A percentile compares a stretch with the other conserved stretches of the same genome.
These are phyloP conservation scores for Hypotaenidia okinawae DNA, from an alignment of 2,797 vertebrate genomes.

Conservation along the genomic window DNA sequence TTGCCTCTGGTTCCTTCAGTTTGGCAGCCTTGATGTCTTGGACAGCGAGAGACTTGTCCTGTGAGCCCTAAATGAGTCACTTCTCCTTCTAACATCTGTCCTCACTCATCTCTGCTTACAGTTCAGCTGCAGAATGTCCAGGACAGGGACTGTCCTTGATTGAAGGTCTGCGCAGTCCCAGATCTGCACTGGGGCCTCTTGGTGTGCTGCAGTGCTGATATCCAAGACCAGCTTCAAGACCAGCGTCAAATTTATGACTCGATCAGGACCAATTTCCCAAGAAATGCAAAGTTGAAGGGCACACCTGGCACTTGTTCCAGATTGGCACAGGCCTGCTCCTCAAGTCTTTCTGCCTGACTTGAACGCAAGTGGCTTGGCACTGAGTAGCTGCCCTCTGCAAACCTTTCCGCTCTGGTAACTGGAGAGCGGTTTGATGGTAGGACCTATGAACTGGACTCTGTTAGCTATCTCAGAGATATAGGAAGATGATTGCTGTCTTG, in stretches of 20 bases:
- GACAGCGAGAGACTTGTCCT: background rate
- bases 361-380: background rate
- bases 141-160: background rate
- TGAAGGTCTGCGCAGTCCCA: background rate
- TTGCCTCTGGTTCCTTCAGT: background rate
- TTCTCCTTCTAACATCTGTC: background rate
- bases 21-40: background rate
- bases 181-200: accelerated
- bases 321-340: background rate
- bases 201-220: background rate
- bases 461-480: background rate
- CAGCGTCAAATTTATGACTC: accelerated
- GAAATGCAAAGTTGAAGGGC: background rate
- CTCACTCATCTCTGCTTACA: background rate
- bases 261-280: background rate
- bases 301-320: background rate
- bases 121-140: background rate
- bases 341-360: background rate
- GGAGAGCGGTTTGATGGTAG: background rate
- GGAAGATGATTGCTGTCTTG: background rate
- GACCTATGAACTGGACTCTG: background rate
- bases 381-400: background rate
- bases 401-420: background rate
- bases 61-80: background rate
- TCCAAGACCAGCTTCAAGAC: background rate